Conservation (phyloP, 2,797 vertebrate species). For the Acridotheres tristis region DNA sequence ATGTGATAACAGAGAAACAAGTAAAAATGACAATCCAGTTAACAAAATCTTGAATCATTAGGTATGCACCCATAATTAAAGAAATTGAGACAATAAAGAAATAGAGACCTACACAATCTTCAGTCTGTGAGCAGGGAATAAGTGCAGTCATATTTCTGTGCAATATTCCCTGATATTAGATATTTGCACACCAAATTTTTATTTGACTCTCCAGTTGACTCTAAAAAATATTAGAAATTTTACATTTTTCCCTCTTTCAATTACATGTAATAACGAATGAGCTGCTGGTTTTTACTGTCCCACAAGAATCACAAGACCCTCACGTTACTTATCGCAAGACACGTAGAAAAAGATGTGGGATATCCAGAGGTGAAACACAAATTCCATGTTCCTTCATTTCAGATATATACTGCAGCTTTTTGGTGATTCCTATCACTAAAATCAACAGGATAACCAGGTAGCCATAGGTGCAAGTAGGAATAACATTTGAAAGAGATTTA, state of each 20-base stretch:
- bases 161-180: not conserved
- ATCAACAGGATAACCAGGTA: not conserved
- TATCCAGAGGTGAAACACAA: not conserved
- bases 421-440: not conserved
- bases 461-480: not conserved
- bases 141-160: not conserved
- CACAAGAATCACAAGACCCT: not conserved
- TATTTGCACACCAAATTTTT: not conserved
- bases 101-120: not conserved
- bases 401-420: not conserved
- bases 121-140: not conserved
- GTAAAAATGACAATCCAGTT: not conserved
- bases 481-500: not conserved
- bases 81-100: not conserved
- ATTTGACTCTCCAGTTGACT: not conserved
- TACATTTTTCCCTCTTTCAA: not conserved
- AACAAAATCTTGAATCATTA: not conserved
- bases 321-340: not conserved
- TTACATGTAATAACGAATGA: no score
- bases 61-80: not conserved
- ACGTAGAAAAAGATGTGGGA: not conserved
- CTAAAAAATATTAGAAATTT: not conserved
- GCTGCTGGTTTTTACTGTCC: not conserved
- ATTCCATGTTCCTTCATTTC: not conserved
- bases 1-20: not conserved